Evolutionary conservation across 1,140 invertebrate species (phyloP).

Genomic region (Eupristina koningsbergeri): DNA sequence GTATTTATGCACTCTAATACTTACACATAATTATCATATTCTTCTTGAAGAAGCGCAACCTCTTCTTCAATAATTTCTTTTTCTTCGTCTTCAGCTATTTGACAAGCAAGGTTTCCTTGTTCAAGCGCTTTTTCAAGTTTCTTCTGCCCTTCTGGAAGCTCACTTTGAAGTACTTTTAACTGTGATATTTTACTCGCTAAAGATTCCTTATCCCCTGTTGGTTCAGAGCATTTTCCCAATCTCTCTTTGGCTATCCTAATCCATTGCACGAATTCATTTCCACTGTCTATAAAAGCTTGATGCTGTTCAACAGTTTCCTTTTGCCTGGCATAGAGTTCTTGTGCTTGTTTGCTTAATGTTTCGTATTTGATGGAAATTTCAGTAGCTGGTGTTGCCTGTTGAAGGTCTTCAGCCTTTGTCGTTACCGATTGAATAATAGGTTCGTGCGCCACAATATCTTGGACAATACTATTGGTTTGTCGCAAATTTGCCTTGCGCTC

Average conservation of each 20-base stretch:
- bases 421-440: constrained; percentile 95
- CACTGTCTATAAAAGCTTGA: constrained; percentile 91
- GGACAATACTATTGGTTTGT: constrained; percentile 93
- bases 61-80: constrained; percentile 93
- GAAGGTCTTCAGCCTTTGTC: constrained; percentile 90
- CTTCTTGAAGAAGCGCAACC: constrained; percentile 89
- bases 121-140: constrained; percentile 88
- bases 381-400: constrained; percentile 87
- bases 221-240: constrained; percentile 93
- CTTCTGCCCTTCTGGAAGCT: constrained; percentile 84
- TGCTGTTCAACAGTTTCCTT: constrained; percentile 92
- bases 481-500: constrained; percentile 91
- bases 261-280: constrained; percentile 94
- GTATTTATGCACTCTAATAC: constrained; percentile 61
- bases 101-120: constrained; percentile 87
- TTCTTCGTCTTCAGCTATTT: constrained; percentile 87
- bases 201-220: constrained; percentile 93
- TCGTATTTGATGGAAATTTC: constrained; percentile 94
- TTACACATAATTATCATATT: constrained; percentile 87
- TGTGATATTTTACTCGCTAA: constrained; percentile 88
- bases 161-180: constrained; percentile 86
- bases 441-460: constrained; percentile 94
- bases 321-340: constrained; percentile 91
- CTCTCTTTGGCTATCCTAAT: constrained; percentile 90
- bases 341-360: constrained; percentile 89